Conservation (phyloP, 2,797 vertebrate genomes). For the Heteromormyrus szaboi region DNA sequence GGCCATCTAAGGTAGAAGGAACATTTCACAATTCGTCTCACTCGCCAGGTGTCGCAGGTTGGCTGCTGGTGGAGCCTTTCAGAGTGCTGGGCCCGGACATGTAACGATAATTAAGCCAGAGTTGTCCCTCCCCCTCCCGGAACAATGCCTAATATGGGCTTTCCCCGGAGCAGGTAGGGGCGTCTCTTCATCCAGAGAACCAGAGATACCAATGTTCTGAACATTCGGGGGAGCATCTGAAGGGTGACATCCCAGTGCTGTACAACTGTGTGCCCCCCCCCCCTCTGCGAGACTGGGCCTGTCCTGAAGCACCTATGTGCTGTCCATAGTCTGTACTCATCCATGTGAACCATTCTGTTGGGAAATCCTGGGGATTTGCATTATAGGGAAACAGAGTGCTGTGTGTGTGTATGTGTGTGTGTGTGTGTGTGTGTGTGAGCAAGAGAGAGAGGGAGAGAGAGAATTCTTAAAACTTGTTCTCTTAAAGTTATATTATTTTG, state of each 20-base stretch:
- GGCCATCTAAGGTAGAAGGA: not conserved
- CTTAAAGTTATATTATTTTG: too few species aligned
- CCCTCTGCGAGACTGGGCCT: not conserved
- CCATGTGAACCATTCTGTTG: not conserved
- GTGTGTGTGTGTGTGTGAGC: too few species aligned
- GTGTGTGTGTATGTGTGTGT: not conserved
- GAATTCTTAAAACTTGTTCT: too few species aligned
- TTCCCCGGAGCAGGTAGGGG: not conserved
- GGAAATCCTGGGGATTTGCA: not conserved
- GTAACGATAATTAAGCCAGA: not conserved
- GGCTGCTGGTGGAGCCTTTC: not conserved
- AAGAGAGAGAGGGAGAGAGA: too few species aligned
- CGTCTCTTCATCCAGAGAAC: not conserved
- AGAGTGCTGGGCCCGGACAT: not conserved
- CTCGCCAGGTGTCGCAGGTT: conserved; percentile 31
- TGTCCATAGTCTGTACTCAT: not conserved
- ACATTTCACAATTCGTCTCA: conserved; percentile 20
- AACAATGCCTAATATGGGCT: conserved; percentile 50
- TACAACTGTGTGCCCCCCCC: not conserved
- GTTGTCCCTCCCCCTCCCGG: conserved; percentile 28
- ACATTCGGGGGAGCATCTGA: not conserved
- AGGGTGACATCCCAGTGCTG: not conserved
- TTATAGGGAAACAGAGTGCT: not conserved
- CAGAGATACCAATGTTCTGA: not conserved
- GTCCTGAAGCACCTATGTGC: not conserved